Conservation (phyloP, 2,888 invertebrate genomes). For the Phaedon cochleariae region DNA sequence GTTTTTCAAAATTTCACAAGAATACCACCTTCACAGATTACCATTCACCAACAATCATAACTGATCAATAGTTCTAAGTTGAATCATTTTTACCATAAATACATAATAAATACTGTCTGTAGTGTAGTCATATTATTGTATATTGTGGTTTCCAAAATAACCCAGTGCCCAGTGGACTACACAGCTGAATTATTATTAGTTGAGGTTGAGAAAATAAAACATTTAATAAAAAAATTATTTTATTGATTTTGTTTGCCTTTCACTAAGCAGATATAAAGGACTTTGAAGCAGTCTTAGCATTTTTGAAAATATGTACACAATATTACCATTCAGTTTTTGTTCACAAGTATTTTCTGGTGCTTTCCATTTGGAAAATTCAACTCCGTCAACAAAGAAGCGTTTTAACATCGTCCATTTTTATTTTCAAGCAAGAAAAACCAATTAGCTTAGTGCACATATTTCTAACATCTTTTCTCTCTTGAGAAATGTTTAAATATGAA, state of each 20-base stretch:
- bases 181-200: too few species aligned
- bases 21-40: too few species aligned
- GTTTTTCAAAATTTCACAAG: too few species aligned
- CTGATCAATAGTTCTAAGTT: too few species aligned
- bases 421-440: constrained; percentile 39
- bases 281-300: constrained; percentile 52
- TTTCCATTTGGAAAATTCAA: constrained; percentile 40
- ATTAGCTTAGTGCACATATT: constrained; percentile 40
- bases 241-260: constrained; percentile 47
- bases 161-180: too few species aligned
- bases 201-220: constrained; percentile 18
- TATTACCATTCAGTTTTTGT: constrained; percentile 45
- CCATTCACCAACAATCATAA: too few species aligned
- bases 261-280: constrained; percentile 53
- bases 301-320: constrained; percentile 48
- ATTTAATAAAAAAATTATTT: constrained; percentile 44
- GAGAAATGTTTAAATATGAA: constrained; percentile 39
- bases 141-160: too few species aligned
- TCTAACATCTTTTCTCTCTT: constrained; percentile 36
- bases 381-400: constrained; percentile 33
- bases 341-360: constrained; percentile 43
- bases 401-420: constrained; percentile 35
- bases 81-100: too few species aligned
- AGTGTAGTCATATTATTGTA: too few species aligned
- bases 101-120: too few species aligned